These are phyloP conservation scores for Limulus polyphemus DNA, from an alignment of 2,888 invertebrate genomes.

Conservation along the genomic window DNA sequence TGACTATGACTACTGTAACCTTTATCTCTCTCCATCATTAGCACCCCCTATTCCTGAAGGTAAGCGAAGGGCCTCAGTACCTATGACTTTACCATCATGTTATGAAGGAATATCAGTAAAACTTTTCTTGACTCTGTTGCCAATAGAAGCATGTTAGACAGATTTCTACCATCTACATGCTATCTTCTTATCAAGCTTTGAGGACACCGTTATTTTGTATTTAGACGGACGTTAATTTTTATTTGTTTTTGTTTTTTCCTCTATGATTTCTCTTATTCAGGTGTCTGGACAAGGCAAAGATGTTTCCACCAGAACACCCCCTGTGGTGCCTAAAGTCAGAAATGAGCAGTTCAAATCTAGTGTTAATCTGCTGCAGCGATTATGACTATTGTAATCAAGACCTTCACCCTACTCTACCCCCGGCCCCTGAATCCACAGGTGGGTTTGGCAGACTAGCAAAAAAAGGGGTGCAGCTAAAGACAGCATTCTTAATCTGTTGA, in stretches of 20 bases:
- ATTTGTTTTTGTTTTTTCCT: too few species aligned
- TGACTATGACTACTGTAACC: conserved; percentile 48
- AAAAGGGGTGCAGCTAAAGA: too few species aligned
- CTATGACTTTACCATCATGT: too few species aligned
- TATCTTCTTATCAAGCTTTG: too few species aligned
- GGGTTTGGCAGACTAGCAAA: conserved; percentile 30
- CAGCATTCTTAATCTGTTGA: too few species aligned
- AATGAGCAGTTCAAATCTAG: conserved; percentile 51
- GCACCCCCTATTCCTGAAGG: conserved; percentile 25
- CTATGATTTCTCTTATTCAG: conserved; percentile 36
- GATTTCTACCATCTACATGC: too few species aligned
- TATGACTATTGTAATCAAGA: conserved; percentile 59
- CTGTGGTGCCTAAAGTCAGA: conserved; percentile 65
- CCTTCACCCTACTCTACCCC: conserved; percentile 51
- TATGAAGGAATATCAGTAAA: too few species aligned
- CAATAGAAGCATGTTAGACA: too few species aligned
- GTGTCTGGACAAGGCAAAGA: conserved; percentile 60
- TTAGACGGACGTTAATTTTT: too few species aligned
- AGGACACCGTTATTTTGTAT: too few species aligned
- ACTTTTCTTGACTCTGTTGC: too few species aligned
- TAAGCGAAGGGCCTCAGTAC: conserved; percentile 5
- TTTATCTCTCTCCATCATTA: conserved; percentile 39
- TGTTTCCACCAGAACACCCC: conserved; percentile 65
- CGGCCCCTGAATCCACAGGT: conserved; percentile 51
- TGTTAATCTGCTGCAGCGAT: conserved; percentile 69